Base-by-base conservation (phyloP, 2,797 vertebrate genomes). In the Cyclura pinguis region DNA sequence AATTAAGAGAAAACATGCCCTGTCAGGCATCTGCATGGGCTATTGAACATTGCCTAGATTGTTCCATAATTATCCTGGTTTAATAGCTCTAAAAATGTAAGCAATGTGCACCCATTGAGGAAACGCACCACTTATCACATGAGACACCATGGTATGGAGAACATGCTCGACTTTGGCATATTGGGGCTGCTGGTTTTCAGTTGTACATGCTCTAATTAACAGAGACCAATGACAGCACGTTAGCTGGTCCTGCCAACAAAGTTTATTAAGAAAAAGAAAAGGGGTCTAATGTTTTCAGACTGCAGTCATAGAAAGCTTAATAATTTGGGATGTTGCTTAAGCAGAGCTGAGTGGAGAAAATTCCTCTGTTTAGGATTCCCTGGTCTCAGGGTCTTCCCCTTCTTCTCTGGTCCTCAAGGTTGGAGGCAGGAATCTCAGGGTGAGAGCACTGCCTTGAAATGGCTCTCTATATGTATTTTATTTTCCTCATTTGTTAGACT, bases 1-100 rank as follows among this genome's bases (percentile, higher is more conserved):
- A 98, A 98, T 98, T 98, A 98, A 98, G 98, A 98, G 98, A 98
- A 98, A 98, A 98, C 97, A 98, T 97, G 97, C 97, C 93, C 97
- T 98, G 98, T 98, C 98, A 98, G 97, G 96, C 97, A 97, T 97
- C 97, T 97, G 96, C 97, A 98, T 96, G 98, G 98, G 97, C 98
- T 98, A 98, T 96, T 98, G 97, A 98, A 97, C 98, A 98, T 97
- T 96, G 97, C 96, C 96, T 93, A 96, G 97, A 97, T 97, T 97
- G 97, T 96, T 97, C 97, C 96, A 95, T 98, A 98, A 98, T 98
- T 98, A 98, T 97, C 96, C 95, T 89, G 92, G 95, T 97, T 98
- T 97, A 98, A 98, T 97, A 97, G 97, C 97, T 97, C 97, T 97
- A 97, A 97, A 97, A 97, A 96, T 94, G 92, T 95, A 96, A 97